Base-by-base conservation (phyloP, 2,113 vertebrate genomes). In the Miniopterus natalensis region DNA sequence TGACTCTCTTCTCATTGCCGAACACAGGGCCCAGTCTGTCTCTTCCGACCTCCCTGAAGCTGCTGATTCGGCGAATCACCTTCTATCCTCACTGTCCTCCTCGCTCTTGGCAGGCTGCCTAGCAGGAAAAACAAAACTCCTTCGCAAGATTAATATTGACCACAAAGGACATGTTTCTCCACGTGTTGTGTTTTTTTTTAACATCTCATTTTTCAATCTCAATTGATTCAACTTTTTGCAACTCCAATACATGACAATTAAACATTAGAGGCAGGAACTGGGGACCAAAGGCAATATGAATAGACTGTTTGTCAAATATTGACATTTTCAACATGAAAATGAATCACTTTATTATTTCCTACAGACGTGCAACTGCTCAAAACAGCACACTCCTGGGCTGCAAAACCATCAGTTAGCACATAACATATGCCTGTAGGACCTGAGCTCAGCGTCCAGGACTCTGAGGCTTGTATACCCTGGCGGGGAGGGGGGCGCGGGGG, bases 111-210 rank as follows among this genome's bases (percentile, higher is more conserved):
- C 96, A 90, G 70, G 8, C 53, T 84, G 92, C 94, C 95, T 42
- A 27, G 23, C 9, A 47, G 15, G 74, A 49, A 51, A 87, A 78
- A 40, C 59, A 59, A 59, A 94, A 77, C 23, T 27, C 29, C 42
- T 95, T 49, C 75, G 94, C 59, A 61, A 84, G 59, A 95, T 92
- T 51, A 75, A 66, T 66, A 88, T 68, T 81, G 61, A 80, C 95
- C 92, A 63, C 94, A 95, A 81, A 94, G 79, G 63, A 55, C 71
- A 51, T 8, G 65, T 71, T 93, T 94, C 86, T 65, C 84, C 68
- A 36, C 51, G 25, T 20, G 18, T 53, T 36, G 36, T 36, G 36
- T 79, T 79, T 42, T 61, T 55, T 89, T 89, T 78, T 84, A 2
- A 31, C 40, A 55, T 65, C 74, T 95, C 57, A 73, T 55, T 74